Conservation (phyloP, 2,888 invertebrate genomes). For the Halictus ligatus region DNA sequence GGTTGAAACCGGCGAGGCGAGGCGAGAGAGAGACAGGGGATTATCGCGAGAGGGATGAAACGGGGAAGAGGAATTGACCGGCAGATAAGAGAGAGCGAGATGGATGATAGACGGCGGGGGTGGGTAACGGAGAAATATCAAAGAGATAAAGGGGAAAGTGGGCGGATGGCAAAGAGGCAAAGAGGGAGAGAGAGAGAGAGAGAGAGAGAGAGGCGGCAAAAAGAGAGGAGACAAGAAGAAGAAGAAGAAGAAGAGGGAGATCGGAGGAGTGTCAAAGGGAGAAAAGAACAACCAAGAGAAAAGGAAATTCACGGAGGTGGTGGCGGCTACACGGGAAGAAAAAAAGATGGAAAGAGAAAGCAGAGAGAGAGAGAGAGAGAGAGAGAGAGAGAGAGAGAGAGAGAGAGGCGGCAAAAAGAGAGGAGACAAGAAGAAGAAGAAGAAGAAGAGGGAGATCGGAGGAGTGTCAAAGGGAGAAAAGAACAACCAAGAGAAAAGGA, state of each 20-base stretch:
- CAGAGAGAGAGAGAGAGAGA: not conserved
- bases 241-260: not conserved
- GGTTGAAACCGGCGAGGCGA: not conserved
- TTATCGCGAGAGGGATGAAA: constrained; percentile 6
- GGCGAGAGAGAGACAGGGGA: constrained; percentile 9
- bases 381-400: constrained; percentile 7
- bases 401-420: not conserved
- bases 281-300: constrained; percentile 50
- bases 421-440: not conserved
- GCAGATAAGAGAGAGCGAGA: constrained; percentile 7
- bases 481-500: constrained; percentile 48
- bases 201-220: not conserved
- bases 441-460: not conserved
- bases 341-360: constrained; percentile 29
- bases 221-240: not conserved
- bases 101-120: not conserved
- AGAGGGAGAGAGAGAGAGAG: not conserved
- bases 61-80: constrained; percentile 12
- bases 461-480: constrained; percentile 48
- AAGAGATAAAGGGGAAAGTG: constrained; percentile 23
- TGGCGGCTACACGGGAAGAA: not conserved
- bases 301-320: constrained; percentile 35
- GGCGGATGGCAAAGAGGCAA: constrained; percentile 13
- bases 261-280: constrained; percentile 33
- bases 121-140: not conserved